Evolutionary conservation across 2,888 invertebrate genomes (phyloP).

Genomic region (Drosophila hamatofila): DNA sequence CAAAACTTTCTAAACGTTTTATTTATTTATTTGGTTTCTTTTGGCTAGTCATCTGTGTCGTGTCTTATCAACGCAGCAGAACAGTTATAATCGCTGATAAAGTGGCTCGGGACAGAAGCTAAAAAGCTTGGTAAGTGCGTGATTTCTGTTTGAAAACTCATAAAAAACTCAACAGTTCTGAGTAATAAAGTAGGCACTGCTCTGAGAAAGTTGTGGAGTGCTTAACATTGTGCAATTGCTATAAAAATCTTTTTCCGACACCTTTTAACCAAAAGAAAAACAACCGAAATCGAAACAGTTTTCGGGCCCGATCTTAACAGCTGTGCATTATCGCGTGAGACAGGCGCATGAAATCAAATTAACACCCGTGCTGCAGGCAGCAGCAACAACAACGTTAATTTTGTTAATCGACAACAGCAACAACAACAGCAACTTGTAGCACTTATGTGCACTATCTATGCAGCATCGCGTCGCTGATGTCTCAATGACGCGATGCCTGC

Average conservation of each 20-base stretch:
- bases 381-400: slow-evolving; percentile 20
- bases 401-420: slow-evolving; percentile 15
- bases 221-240: slow-evolving; percentile 43
- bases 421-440: slow-evolving; percentile 17
- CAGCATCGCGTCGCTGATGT: slow-evolving; percentile 63
- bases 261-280: slow-evolving; percentile 30
- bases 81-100: slow-evolving; percentile 29
- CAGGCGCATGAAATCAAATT: slow-evolving; percentile 70
- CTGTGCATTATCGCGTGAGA: slow-evolving; percentile 53
- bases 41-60: slow-evolving; percentile 2
- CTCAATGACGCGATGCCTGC: slow-evolving; percentile 61
- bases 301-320: slow-evolving; percentile 67
- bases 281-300: slow-evolving; percentile 24
- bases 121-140: slow-evolving; percentile 25
- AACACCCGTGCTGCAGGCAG: slow-evolving; percentile 61
- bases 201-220: slow-evolving; percentile 46
- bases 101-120: slow-evolving; percentile 28
- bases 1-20: slow-evolving; percentile 42
- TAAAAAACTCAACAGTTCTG: slow-evolving; percentile 57
- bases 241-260: slow-evolving; percentile 64
- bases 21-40: neutral
- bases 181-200: slow-evolving; percentile 49
- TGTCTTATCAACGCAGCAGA: slow-evolving; percentile 13
- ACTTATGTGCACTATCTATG: slow-evolving; percentile 51
- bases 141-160: slow-evolving; percentile 52